Evolutionary conservation across 2,888 invertebrate species (phyloP).

Genomic region (Iphiclides podalirius): DNA sequence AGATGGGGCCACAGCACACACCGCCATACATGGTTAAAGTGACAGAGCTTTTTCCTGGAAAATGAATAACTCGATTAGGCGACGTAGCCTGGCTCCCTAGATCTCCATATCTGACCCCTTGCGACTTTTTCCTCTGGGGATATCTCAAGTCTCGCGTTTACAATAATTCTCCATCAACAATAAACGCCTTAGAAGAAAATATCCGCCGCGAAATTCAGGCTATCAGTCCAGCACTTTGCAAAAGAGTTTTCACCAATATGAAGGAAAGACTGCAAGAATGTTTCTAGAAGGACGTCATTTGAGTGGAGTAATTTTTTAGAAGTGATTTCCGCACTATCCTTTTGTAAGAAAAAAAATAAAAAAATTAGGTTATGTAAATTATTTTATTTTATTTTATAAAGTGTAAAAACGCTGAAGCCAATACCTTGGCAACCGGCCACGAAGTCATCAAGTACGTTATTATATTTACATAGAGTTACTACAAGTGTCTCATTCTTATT

Average conservation of each 20-base stretch:
- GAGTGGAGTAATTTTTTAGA: constrained; percentile 6
- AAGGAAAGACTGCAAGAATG: constrained; percentile 21
- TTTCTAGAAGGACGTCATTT: constrained; percentile 13
- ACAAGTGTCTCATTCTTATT: no score
- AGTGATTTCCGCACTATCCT: constrained; percentile 4
- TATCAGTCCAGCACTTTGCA: constrained; percentile 19
- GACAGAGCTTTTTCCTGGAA: constrained; percentile 19
- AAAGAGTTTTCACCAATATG: constrained; percentile 20
- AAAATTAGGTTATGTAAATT: no score
- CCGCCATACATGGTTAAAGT: constrained; percentile 16
- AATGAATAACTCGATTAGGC: constrained; percentile 20
- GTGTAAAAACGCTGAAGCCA: no score
- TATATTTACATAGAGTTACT: no score
- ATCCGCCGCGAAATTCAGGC: constrained; percentile 27
- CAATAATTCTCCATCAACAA: constrained; percentile 23
- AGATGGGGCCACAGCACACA: constrained; percentile 10
- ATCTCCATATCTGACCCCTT: no score
- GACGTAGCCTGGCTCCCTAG: no score
- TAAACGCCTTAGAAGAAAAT: constrained; percentile 25
- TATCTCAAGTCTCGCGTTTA: constrained; percentile 23
- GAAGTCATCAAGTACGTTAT: no score
- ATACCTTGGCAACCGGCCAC: no score
- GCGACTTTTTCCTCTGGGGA: constrained; percentile 23
- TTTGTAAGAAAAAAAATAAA: neutral
- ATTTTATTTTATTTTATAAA: no score